Evolutionary conservation across 2,888 invertebrate genomes (phyloP), one percentile per base, ranked within the genome.

Genomic region (Lordiphosa andalusiaca): DNA sequence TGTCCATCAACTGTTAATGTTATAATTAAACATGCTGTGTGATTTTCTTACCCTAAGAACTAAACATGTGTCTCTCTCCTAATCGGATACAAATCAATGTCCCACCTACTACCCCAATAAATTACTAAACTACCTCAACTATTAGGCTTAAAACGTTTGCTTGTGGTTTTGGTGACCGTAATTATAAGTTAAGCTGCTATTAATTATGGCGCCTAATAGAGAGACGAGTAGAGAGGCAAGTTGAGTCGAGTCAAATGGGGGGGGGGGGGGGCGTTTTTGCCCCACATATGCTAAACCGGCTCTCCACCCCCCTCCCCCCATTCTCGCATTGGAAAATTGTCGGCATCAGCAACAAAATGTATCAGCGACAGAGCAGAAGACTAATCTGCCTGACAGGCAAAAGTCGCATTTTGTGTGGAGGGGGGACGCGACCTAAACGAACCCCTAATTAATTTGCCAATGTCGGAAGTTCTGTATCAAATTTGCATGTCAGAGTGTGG

Each of bases 111-210:
- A 42, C 46, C 49, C 12, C 10, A 49, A 59, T 53, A 53, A 58
- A 44, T 16, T 39, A 49, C 52, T 53, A 66, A 67, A 52, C 64
- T 46, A 76, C 77, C 85, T 85, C 81, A 75, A 72, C 85, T 84
- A 77, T 77, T 85, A 85, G 84, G 85, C 77, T 56, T 30, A 56
- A 85, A 85, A 76, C 58, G 81, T 59, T 75, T 83, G 73, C 67
- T 69, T 82, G 82, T 67, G 85, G 78, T 71, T 66, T 69, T 66
- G 58, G 78, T 74, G 80, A 85, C 84, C 85, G 85, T 81, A 81
- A 81, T 81, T 85, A 80, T 85, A 80, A 80, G 86, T 77, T 85
- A 81, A 81, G 86, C 86, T 77, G 85, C 86, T 85, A 85, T 81
- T 81, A 85, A 81, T 81, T 81, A 81, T 82, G 80, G 83, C 67